These are phyloP conservation scores for Hoplodrina blanda DNA, from an alignment of 2,888 invertebrate genomes.

Conservation along the genomic window DNA sequence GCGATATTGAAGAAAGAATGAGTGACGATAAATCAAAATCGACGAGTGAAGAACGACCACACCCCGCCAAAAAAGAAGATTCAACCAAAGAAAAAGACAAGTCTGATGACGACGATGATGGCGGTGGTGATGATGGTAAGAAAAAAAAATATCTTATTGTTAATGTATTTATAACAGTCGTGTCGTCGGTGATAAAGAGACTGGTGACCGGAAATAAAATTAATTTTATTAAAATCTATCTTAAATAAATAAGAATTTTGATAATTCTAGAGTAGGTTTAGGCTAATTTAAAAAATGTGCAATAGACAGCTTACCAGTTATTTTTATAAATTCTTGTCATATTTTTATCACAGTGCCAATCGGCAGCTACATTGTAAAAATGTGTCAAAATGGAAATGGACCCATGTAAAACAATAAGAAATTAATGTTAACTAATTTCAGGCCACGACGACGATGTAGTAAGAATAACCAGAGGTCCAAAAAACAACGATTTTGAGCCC, in stretches of 20 bases:
- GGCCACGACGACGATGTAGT: conserved; percentile 53
- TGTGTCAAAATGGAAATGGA: background rate
- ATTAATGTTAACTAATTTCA: conserved; percentile 46
- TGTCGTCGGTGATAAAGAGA: background rate
- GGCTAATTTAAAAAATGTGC: background rate
- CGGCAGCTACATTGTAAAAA: background rate
- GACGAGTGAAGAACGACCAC: conserved; percentile 63
- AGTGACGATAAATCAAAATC: conserved; percentile 56
- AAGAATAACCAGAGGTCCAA: conserved; percentile 74
- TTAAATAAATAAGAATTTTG: background rate
- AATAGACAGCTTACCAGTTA: background rate
- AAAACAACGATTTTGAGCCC: conserved; percentile 72
- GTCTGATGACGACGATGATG: conserved; percentile 55
- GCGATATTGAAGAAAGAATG: conserved; percentile 24
- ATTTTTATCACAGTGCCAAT: background rate
- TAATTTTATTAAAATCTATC: background rate
- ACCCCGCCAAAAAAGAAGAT: conserved; percentile 40
- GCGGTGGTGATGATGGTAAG: conserved; percentile 61
- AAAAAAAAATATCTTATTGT: conserved; percentile 7
- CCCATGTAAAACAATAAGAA: background rate
- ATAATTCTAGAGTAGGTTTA: background rate
- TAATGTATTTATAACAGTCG: background rate
- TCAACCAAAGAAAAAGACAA: conserved; percentile 54
- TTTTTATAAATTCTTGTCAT: background rate
- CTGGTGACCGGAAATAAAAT: background rate